Evolutionary conservation across 2,888 invertebrate genomes (phyloP).

Genomic region (Diplazon laetatorius): DNA sequence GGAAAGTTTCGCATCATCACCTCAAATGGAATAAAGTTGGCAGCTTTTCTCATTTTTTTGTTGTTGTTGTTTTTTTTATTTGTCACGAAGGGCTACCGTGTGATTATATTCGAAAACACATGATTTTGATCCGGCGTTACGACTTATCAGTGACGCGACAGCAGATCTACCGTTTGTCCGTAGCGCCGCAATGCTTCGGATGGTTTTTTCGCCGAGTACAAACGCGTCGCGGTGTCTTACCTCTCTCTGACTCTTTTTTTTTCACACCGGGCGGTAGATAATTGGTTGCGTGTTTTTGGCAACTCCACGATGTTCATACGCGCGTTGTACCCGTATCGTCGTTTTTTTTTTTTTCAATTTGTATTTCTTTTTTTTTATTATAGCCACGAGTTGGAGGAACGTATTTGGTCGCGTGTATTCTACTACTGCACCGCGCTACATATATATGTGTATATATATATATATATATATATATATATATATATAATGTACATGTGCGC

Average conservation of each 20-base stretch:
- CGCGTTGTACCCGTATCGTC: constrained; percentile 71
- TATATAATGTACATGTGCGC: not conserved
- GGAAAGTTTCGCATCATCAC: too few relatives aligned
- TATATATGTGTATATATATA: constrained; percentile 1
- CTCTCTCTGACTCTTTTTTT: constrained; percentile 23
- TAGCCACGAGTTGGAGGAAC: constrained; percentile 66
- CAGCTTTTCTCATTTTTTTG: too few relatives aligned
- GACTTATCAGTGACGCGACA: constrained; percentile 18
- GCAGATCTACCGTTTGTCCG: constrained; percentile 36
- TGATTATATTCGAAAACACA: not conserved
- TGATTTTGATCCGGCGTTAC: not conserved
- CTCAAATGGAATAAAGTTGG: too few relatives aligned
- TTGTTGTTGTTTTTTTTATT: not conserved
- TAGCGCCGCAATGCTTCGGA: not conserved
- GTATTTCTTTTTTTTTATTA: too few relatives aligned
- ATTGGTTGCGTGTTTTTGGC: constrained; percentile 77
- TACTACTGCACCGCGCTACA: constrained; percentile 35
- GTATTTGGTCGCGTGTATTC: constrained; percentile 51
- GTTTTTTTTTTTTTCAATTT: constrained; percentile 79
- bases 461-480: constrained; percentile 24
- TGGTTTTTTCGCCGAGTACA: constrained; percentile 11
- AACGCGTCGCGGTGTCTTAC: constrained; percentile 10
- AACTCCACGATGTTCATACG: constrained; percentile 76
- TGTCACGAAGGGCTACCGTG: not conserved
- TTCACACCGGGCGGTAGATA: constrained; percentile 70